Evolutionary conservation across 1,140 invertebrate genomes (phyloP), one percentile per base, ranked within the genome.

Genomic region (Drosophila bifasciata): DNA sequence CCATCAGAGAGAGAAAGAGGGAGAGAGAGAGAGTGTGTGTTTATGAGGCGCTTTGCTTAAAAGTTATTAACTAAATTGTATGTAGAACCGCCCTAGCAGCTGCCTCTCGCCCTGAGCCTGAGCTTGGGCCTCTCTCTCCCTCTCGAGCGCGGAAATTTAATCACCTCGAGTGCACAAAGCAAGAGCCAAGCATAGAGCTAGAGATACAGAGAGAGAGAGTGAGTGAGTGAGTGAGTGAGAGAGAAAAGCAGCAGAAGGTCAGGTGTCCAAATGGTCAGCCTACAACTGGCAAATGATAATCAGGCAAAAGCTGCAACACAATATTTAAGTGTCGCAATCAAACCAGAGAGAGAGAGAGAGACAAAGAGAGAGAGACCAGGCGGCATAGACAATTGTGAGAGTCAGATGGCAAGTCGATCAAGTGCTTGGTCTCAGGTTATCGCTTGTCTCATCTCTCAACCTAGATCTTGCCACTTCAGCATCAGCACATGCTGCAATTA

Each of bases 61-160:
- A 83, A 83, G 78, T 78, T 83, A 83, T 83, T 83, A 83, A 83
- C 79, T 70, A 84, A 83, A 81, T 81, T 81, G 78, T 81, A 57
- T 78, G 62, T 58, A 64, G 77, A 80, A 76, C 76, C 32, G 25
- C 39, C 8, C 13, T 23, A 44, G 69, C 13, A 45, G 57, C 21
- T 11, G 28, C 11, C 11, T 11, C 32, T 36, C 28, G 28, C 9
- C 3, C 28, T 3, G 58, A 45, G 49, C 19, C n/a, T n/a, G n/a
- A n/a, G n/a, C n/a, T n/a, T n/a, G n/a, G n/a, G n/a, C n/a, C 19
- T 45, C 40, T 43, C 41, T 64, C 66, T 67, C 62, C 64, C 61
- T 53, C 28, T 52, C 52, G n/a, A n/a, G 55, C 43, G 41, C 69
- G 66, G 80, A 61, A 85, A 85, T 75, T 76, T 84, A 79, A 85